These are phyloP conservation scores for Parauchenoglanis ngamensis DNA, from an alignment of 2,797 vertebrate species.

Conservation along the genomic window DNA sequence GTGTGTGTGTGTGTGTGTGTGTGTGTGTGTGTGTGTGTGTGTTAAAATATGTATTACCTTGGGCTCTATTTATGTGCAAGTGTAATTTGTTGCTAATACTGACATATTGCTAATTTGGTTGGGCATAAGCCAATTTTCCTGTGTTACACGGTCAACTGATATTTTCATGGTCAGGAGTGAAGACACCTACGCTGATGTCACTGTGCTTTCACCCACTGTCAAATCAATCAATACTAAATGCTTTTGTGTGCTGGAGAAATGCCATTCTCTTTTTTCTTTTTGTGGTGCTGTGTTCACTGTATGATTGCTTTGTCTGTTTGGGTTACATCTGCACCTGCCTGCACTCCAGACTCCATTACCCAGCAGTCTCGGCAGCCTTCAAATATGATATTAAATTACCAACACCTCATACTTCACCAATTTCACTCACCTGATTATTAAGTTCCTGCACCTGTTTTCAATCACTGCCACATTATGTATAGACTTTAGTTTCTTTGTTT, in stretches of 20 bases:
- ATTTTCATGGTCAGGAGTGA: neutral
- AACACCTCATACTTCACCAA: too few species aligned
- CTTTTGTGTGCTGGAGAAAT: neutral
- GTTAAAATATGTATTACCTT: neutral
- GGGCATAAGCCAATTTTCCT: neutral
- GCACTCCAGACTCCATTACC: too few species aligned
- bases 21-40: slow-evolving; percentile 5
- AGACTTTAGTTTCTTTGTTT: too few species aligned
- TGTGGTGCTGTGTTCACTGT: neutral
- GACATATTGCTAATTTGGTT: neutral
- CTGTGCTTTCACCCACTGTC: neutral
- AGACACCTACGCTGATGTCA: neutral
- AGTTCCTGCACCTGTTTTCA: too few species aligned
- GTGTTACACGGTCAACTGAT: neutral
- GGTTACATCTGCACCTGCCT: too few species aligned
- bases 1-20: slow-evolving; percentile 13
- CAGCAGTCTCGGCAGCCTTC: too few species aligned
- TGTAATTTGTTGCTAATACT: neutral
- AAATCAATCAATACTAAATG: neutral
- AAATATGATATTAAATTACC: too few species aligned
- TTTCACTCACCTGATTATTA: too few species aligned
- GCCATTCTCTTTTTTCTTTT: neutral
- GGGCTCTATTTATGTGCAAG: neutral
- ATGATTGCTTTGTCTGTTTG: neutral
- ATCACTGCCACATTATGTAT: too few species aligned